Evolutionary conservation across 1,140 invertebrate species (phyloP).

Genomic region (Lepidostoma basale): DNA sequence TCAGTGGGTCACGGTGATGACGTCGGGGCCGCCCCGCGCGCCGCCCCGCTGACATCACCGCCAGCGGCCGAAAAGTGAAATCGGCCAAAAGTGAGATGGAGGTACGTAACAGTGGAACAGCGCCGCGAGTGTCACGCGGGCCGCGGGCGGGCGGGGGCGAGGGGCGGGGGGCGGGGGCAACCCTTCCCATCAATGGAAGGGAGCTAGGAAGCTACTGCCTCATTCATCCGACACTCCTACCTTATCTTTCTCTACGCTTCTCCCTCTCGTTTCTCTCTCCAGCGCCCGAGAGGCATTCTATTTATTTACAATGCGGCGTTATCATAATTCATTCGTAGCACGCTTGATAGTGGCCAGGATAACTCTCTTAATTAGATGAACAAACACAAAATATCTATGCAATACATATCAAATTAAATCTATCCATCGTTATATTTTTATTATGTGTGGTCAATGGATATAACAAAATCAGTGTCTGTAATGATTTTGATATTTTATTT

Average conservation of each 20-base stretch:
- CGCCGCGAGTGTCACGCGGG: neutral
- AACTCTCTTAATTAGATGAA: too few relatives aligned
- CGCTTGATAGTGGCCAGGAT: too few relatives aligned
- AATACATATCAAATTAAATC: too few relatives aligned
- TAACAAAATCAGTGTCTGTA: too few relatives aligned
- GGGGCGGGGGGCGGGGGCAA: neutral
- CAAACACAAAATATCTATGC: too few relatives aligned
- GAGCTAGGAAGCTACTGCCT: neutral
- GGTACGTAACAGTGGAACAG: neutral
- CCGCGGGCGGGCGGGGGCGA: neutral
- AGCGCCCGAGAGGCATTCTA: too few relatives aligned
- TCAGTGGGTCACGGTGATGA: slow-evolving; percentile 46
- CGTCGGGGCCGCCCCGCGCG: slow-evolving; percentile 34
- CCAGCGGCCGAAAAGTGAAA: slow-evolving; percentile 43
- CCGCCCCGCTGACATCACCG: slow-evolving; percentile 27
- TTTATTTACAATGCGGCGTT: too few relatives aligned
- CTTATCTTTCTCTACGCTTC: neutral
- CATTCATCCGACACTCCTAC: slow-evolving; percentile 1
- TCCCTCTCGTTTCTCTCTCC: neutral
- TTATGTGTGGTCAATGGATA: too few relatives aligned
- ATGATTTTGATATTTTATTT: too few relatives aligned
- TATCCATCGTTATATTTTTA: too few relatives aligned
- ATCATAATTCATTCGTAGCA: too few relatives aligned
- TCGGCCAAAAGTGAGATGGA: slow-evolving; percentile 35
- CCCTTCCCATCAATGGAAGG: slow-evolving; percentile 26